Evolutionary conservation across 2,888 invertebrate genomes (phyloP), one percentile per base, ranked within the genome.

Genomic region (Erynnis tages): DNA sequence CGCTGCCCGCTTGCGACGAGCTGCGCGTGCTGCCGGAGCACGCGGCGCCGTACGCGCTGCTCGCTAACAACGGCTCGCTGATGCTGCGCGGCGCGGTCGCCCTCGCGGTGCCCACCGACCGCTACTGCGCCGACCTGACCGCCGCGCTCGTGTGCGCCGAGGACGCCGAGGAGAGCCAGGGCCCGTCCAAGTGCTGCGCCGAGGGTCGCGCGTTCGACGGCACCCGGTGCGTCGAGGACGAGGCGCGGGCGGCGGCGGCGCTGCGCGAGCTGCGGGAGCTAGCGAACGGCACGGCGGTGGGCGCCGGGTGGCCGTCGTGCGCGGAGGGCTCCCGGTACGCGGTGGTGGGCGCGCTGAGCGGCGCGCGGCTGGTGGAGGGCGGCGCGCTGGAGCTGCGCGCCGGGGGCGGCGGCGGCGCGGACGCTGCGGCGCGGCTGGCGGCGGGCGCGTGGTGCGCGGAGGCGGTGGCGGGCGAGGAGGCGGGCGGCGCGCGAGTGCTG

Each of bases 121-220:
- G 91, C 30, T 95, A 92, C 76, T 96, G 96, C 76, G 91, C 93
- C 32, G 95, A 95, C 71, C 82, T 91, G 27, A 87, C 87, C 11
- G 92, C 91, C 1, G 92, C 93, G 5, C 79, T 95, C 2, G 91
- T 93, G 2, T 95, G 95, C 72, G 71, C 73, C 1, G 84, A 79
- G 55, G 80, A 78, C 60, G 78, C 69, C 19, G 74, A 80, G 48
- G 79, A 79, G 59, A 79, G 83, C 57, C 70, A 69, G 66, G 65
- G 61, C 19, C 83, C 66, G 29, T 86, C 90, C 68, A 94, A 95
- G 77, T 96, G 96, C 69, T 96, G 96, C 73, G 93, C 93, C 2
- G 85, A 87, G 44, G 88, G 91, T 41, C 92, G 91, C 5, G 91
- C 90, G 44, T 95, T 91, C 91, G 72, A 92, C 91, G 71, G 82